These are phyloP conservation scores for Characodon lateralis DNA, from an alignment of 2,797 vertebrate genomes.

Conservation along the genomic window DNA sequence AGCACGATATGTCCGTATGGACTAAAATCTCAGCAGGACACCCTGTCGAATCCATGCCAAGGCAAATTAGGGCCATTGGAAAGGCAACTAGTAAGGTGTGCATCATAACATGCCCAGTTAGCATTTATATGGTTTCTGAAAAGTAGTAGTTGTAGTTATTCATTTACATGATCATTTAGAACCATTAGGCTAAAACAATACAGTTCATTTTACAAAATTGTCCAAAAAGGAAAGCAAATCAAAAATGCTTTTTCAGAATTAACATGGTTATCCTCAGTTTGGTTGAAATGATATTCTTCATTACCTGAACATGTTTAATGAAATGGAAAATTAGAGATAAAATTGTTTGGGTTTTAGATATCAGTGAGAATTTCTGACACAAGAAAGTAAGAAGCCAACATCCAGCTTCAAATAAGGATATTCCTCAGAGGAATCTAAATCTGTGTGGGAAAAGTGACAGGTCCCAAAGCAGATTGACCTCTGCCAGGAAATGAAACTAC, in stretches of 20 bases:
- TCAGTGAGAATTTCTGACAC: neutral
- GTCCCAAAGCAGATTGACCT: slow-evolving; percentile 46
- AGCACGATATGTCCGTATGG: neutral
- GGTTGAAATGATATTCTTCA: slow-evolving; percentile 6
- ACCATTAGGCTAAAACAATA: neutral
- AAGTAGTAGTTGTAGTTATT: too few relatives aligned
- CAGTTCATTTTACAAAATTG: neutral
- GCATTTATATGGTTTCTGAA: neutral
- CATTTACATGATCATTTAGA: neutral
- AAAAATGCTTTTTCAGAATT: neutral
- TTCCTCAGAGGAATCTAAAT: slow-evolving; percentile 12
- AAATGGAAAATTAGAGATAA: neutral
- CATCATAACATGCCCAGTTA: neutral
- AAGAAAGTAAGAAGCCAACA: slow-evolving; percentile 18
- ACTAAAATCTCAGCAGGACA: neutral
- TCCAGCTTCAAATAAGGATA: slow-evolving; percentile 1
- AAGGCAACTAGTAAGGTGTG: neutral
- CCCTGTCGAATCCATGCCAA: too few relatives aligned
- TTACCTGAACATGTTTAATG: neutral
- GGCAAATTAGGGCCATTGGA: neutral
- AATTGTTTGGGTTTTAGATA: neutral
- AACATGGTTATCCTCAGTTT: neutral
- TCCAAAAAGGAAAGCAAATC: neutral
- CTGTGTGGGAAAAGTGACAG: slow-evolving; percentile 28
- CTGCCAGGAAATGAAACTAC: slow-evolving; percentile 33